Base-by-base conservation (phyloP, 1,140 invertebrate species). In the Orussus abietinus region DNA sequence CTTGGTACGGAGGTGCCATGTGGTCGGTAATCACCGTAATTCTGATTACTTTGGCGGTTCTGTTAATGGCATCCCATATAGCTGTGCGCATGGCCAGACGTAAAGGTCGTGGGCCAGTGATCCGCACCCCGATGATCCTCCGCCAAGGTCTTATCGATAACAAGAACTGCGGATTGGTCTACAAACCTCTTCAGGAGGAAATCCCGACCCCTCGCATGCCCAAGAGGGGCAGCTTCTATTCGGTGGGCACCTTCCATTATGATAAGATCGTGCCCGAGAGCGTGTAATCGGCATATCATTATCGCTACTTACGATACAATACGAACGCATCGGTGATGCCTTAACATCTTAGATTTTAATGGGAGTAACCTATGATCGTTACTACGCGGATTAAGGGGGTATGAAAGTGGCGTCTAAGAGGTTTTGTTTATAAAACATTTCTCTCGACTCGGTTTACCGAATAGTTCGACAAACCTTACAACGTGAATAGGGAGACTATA, bases 201-300 rank as follows among this genome's bases (percentile, higher is more conserved):
- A 68, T 74, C 28, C 53, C 66, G 1, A 74, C 68, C 0, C 68
- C 70, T 1, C 64, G 70, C 10, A 64, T 64, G 54, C 74, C 77
- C 6, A 77, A 78, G 38, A 72, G 77, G 10, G 74, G 76, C 18
- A 75, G 76, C 42, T 79, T 77, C 28, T 81, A 80, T 44, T 77
- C 78, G 21, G 79, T 77, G 57, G 80, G 78, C 61, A 77, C 78
- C 14, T 80, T 80, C 67, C 78, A 80, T 49, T 78, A 80, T 59
- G 76, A 73, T 52, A 79, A 80, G 57, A 79, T 80, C 42, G 78
- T 80, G 40, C 79, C 79, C 33, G 79, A 80, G 52, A 77, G 77
- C 49, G 78, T 80, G 43, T 81, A 74, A 76, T 47, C 42, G 41
- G 53, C 60, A n/a, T n/a, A n/a, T n/a, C n/a, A n/a, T n/a, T n/a